Conservation (phyloP, 2,888 invertebrate species). For the Onthophagus sagittarius region DNA sequence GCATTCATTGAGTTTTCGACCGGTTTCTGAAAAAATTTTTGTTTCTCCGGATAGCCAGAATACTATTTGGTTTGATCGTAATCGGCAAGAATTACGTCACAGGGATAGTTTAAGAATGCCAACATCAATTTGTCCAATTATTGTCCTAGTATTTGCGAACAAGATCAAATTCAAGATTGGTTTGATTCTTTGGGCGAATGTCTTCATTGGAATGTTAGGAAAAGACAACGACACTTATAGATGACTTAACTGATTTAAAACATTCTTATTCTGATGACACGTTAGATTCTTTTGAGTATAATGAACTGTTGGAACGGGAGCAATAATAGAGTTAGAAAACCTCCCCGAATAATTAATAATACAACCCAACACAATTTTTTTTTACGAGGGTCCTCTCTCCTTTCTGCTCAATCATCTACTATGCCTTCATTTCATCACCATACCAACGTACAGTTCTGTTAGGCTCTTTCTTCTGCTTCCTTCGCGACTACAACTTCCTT, state of each 20-base stretch:
- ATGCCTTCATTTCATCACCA: too few species aligned
- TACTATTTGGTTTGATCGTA: constrained; percentile 94
- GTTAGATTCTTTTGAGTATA: constrained; percentile 70
- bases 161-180: constrained; percentile 97
- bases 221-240: constrained; percentile 86
- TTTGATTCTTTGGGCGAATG: constrained; percentile 95
- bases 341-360: too few species aligned
- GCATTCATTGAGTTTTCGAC: constrained; percentile 93
- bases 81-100: constrained; percentile 87
- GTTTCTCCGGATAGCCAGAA: constrained; percentile 86
- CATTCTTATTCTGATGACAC: constrained; percentile 81
- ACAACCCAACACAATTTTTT: too few species aligned
- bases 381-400: too few species aligned
- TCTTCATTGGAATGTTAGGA: constrained; percentile 97
- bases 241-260: constrained; percentile 73
- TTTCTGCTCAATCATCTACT: too few species aligned
- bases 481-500: too few species aligned
- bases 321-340: constrained; percentile 7
- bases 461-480: too few species aligned
- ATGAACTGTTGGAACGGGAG: constrained; percentile 1
- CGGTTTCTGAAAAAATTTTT: constrained; percentile 94
- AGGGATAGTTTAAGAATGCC: constrained; percentile 93
- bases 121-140: constrained; percentile 94
- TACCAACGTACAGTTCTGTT: too few species aligned
- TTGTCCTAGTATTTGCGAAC: constrained; percentile 92